Evolutionary conservation across 1,140 invertebrate species (phyloP).

Genomic region (Tetramorium simillimum): DNA sequence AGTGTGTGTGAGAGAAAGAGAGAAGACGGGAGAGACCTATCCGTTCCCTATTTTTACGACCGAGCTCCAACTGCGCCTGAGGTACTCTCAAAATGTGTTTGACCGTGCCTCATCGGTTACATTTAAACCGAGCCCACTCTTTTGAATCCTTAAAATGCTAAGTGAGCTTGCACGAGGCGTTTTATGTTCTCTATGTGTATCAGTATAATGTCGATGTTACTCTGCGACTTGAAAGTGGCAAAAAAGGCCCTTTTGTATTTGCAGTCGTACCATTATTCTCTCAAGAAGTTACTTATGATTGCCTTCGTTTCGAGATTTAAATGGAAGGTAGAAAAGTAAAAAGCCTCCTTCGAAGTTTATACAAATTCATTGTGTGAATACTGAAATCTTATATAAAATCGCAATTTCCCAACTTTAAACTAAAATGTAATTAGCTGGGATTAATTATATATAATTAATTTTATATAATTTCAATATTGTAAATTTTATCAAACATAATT

Average conservation of each 20-base stretch:
- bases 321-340: neutral
- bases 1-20: neutral
- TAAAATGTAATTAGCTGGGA: neutral
- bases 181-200: neutral
- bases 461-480: neutral
- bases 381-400: neutral
- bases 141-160: constrained; percentile 28
- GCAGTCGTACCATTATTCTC: neutral
- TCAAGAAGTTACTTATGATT: neutral
- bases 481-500: neutral
- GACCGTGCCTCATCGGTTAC: constrained; percentile 60
- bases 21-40: constrained; percentile 63
- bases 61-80: constrained; percentile 59
- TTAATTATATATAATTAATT: neutral
- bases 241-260: neutral
- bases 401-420: neutral
- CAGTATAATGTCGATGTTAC: neutral
- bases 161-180: constrained; percentile 9
- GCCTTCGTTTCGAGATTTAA: neutral
- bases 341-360: neutral
- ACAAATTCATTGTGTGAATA: neutral
- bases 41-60: constrained; percentile 74
- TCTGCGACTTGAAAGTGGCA: neutral
- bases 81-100: constrained; percentile 56
- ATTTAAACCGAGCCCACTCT: constrained; percentile 56